Evolutionary conservation across 1,140 invertebrate genomes (phyloP).

Genomic region (Popillia japonica): DNA sequence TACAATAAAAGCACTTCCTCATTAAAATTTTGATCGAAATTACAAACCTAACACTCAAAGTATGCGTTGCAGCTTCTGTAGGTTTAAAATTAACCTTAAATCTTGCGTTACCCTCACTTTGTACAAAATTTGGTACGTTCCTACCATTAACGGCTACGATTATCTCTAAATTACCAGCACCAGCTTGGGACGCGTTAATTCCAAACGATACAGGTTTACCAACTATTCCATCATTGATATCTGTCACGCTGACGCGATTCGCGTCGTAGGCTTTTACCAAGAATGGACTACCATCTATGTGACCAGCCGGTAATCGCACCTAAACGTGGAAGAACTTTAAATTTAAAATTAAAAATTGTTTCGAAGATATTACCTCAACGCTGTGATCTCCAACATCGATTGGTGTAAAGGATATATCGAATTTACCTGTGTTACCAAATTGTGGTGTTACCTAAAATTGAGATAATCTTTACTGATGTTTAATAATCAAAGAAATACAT

Average conservation of each 20-base stretch:
- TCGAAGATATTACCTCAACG: constrained; percentile 75
- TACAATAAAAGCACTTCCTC: background rate
- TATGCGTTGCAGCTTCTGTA: constrained; percentile 87
- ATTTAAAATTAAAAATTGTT: background rate
- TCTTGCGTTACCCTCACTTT: constrained; percentile 95
- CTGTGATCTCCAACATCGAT: constrained; percentile 93
- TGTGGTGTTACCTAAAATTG: constrained; percentile 55
- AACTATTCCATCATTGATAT: constrained; percentile 87
- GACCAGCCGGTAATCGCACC: constrained; percentile 75
- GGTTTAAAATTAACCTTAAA: constrained; percentile 98
- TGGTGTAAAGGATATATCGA: constrained; percentile 82
- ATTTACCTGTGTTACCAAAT: constrained; percentile 59
- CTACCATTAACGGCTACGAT: constrained; percentile 97
- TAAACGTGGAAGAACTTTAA: background rate
- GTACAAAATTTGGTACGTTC: constrained; percentile 98
- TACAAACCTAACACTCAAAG: constrained; percentile 74
- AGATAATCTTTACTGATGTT: background rate
- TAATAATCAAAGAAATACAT: constrained; percentile 41
- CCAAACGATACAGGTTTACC: constrained; percentile 93
- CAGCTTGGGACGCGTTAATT: constrained; percentile 79
- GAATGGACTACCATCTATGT: constrained; percentile 94
- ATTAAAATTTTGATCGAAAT: background rate
- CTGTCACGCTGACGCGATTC: constrained; percentile 87
- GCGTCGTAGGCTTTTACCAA: constrained; percentile 95
- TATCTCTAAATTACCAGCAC: constrained; percentile 96